Evolutionary conservation across 1,140 invertebrate genomes (phyloP).

Genomic region (Myzus persicae): DNA sequence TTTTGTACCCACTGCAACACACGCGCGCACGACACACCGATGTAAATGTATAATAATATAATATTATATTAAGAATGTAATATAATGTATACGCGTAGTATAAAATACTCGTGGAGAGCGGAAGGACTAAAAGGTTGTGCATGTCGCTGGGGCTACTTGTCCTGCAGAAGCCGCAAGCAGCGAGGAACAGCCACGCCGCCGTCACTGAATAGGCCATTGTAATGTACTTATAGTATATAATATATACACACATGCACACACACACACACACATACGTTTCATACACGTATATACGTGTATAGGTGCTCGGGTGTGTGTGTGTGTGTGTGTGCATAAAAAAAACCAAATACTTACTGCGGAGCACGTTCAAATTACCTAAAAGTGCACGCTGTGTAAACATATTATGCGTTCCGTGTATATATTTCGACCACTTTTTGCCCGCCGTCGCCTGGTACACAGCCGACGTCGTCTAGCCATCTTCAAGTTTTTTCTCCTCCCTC

Average conservation of each 20-base stretch:
- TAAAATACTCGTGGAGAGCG: background rate
- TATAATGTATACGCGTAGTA: background rate
- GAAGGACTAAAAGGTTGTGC: conserved; percentile 22
- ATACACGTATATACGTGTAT: background rate
- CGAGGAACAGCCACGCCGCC: background rate
- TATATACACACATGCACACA: background rate
- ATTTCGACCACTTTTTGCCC: background rate
- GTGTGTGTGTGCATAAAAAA: background rate
- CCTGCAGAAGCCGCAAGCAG: background rate
- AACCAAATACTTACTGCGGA: background rate
- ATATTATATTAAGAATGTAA: too few relatives aligned
- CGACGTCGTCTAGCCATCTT: background rate
- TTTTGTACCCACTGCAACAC: background rate
- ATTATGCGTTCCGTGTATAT: background rate
- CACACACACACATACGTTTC: background rate
- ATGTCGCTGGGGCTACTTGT: background rate
- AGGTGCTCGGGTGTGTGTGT: background rate
- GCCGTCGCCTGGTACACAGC: background rate
- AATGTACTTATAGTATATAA: background rate
- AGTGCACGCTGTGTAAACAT: conserved; percentile 43
- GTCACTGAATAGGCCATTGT: background rate
- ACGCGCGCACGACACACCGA: background rate
- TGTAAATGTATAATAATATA: background rate
- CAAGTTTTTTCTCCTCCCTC: background rate
- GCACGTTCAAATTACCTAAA: conserved; percentile 48